These are phyloP conservation scores for Sarcophaga variegata DNA, from an alignment of 2,888 invertebrate genomes.

Conservation along the genomic window DNA sequence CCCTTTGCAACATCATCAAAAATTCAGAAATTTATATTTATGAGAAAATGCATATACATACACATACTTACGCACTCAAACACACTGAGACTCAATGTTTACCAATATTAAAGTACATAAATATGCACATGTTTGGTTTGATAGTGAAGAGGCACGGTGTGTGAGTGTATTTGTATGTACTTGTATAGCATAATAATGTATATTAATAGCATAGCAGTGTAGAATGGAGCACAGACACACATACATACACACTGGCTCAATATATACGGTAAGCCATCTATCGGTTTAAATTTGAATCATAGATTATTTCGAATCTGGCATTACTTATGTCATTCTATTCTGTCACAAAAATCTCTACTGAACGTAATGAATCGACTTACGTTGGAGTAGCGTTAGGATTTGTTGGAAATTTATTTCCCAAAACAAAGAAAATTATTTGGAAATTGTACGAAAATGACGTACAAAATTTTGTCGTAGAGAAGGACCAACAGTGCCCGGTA, in stretches of 20 bases:
- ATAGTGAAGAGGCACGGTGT: not conserved
- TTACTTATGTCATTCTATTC: no score
- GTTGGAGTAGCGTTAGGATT: no score
- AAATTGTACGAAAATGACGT: no score
- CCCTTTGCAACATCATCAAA: conserved; percentile 69
- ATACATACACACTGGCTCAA: not conserved
- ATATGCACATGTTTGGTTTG: not conserved
- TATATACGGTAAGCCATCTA: not conserved
- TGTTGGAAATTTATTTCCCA: no score
- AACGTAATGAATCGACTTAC: no score
- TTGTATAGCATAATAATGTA: conserved; percentile 13
- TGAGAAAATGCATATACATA: conserved; percentile 28
- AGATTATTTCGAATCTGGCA: no score
- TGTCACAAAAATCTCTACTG: no score
- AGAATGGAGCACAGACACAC: not conserved
- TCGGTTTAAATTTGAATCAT: no score
- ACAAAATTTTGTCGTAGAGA: no score
- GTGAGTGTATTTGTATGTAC: no score
- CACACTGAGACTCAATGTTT: not conserved
- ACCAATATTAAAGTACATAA: not conserved
- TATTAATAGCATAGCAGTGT: conserved; percentile 5
- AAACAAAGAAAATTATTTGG: no score
- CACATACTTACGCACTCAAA: not conserved
- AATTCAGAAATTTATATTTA: conserved; percentile 69
- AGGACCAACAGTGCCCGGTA: no score